Evolutionary conservation across 2,113 vertebrate genomes (phyloP), one percentile per base, ranked within the genome.

Genomic region (Casuarius casuarius): DNA sequence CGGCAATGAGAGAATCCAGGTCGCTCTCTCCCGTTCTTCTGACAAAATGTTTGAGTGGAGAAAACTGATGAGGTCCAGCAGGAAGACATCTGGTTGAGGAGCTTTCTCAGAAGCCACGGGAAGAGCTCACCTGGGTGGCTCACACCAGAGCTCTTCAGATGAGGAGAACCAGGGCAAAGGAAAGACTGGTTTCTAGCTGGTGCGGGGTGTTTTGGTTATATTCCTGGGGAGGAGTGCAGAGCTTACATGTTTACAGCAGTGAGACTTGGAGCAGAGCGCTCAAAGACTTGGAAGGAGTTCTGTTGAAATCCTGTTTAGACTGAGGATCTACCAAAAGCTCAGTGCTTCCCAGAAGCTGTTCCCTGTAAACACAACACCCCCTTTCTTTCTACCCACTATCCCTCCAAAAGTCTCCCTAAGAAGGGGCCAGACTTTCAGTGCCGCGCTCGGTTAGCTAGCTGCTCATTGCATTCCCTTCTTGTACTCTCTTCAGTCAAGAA

Each of bases 191-290:
- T 49, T 12, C 38, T 38, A 16, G 63, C 40, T 48, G 33, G 14
- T 77, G 40, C 31, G 0, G 0, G 15, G 58, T 13, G 18, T 40
- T 31, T 56, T 0, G 3, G 8, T 16, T 35, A 16, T 10, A 1
- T 49, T 65, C 42, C 35, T 14, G 74, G 44, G 44, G 21, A 66
- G 49, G 31, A 51, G 5, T 4, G 13, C 21, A 59, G 48, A 17
- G 18, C 22, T 66, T 66, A 31, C 35, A 58, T n/a, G 8, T 2
- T 22, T 44, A 29, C 4, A 1, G 52, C 1, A 1, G 23, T 12
- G 29, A 72, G 31, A 14, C 12, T 48, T 10, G 16, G n/a, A 42
- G 52, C 21, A n/a, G 1, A 0, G n/a, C 5, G 5, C 28, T 58
- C 29, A 7, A 21, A 62, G 72, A n/a, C 31, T n/a, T n/a, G 19